Evolutionary conservation across 2,888 invertebrate species (phyloP), one percentile per base, ranked within the genome.

Genomic region (Cerceris ruficornis): DNA sequence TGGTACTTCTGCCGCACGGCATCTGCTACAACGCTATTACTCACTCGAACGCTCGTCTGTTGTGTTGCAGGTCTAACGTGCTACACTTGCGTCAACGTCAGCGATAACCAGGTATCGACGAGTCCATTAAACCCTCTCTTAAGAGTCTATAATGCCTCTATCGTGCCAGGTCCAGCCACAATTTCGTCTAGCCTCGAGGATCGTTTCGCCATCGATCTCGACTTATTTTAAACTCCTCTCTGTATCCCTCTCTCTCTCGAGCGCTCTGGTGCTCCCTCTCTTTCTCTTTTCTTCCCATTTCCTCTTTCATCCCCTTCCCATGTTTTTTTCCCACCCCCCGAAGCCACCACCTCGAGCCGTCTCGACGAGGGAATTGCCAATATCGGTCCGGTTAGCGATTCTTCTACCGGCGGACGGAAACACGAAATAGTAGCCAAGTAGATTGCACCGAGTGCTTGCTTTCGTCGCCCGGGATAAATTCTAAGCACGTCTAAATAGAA

Each of bases 31-130:
- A 78, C 79, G 71, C 81, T 77, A 77, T 84, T 80, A 80, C 81
- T 85, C 80, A 80, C 75, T 55, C 77, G 76, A 73, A 69, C 75
- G 80, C 61, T 57, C 54, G 41, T 82, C 75, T 75, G 69, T 73
- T 73, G 80, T 86, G 77, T 88, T 88, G 69, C 90, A 92, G 92
- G 92, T 90, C 91, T 92, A 86, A 94, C 94, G 76, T 95, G 95
- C 90, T 95, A 94, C 90, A 94, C 94, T 86, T 95, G 94, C 90
- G 94, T 95, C 87, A 95, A 95, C 92, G 94, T 94, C 81, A 94
- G 94, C 84, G 94, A 95, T 92, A 95, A 95, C 92, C 92, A 94
- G 92, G 92, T 90, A 91, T 84, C 85, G 87, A 85, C 84, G 80
- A 87, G 78, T 86, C 88, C 84, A 87, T 87, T 88, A 86, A 87